Conservation (phyloP, 2,888 invertebrate genomes). For the Tenthredo notha region DNA sequence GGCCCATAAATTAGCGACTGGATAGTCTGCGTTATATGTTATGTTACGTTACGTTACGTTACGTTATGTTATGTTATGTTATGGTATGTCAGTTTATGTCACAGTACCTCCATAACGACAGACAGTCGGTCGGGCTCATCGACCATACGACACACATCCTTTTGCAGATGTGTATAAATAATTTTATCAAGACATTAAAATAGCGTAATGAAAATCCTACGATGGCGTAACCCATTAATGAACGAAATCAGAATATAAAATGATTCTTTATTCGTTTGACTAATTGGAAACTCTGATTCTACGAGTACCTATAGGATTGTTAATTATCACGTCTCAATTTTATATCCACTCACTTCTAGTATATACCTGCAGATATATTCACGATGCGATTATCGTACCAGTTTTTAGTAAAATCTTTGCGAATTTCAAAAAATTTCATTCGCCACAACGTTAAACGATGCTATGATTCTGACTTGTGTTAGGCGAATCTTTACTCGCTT, state of each 20-base stretch:
- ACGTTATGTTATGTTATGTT: not conserved
- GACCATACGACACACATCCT: not conserved
- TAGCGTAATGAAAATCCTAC: not conserved
- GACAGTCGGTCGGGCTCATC: not conserved
- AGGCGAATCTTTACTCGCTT: too few species aligned
- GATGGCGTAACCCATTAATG: not conserved
- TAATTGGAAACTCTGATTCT: not conserved
- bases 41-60: not conserved
- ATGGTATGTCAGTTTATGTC: not conserved
- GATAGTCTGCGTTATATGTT: not conserved
- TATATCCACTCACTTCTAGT: not conserved
- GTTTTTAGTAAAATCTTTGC: too few species aligned
- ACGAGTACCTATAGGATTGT: not conserved
- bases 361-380: not conserved
- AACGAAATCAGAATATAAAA: not conserved
- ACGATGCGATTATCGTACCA: not conserved
- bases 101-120: not conserved
- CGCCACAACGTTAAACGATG: too few species aligned
- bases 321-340: not conserved
- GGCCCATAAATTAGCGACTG: constrained; percentile 45
- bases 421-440: too few species aligned
- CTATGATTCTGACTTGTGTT: too few species aligned
- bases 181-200: not conserved
- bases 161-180: not conserved
- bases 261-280: not conserved